A percentile compares a stretch with the other conserved stretches of the same genome.
Conservation (phyloP, 2,888 invertebrate genomes). For the Calliphora vomitoria region DNA sequence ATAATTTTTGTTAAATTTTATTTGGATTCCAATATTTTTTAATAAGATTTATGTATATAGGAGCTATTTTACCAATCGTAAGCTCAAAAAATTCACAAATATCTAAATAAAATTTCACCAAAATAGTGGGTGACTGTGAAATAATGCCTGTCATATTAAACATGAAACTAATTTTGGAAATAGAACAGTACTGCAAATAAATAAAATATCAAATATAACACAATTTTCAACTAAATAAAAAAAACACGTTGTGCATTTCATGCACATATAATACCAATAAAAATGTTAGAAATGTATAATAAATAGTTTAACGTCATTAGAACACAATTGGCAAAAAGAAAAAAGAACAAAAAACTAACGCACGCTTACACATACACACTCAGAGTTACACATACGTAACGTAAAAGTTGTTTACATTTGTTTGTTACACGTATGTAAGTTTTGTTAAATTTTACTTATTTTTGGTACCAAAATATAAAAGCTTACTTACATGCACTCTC, state of each 20-base stretch:
- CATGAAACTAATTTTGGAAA: too few species aligned
- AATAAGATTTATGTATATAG: too few species aligned
- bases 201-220: not conserved
- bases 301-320: conserved; percentile 34
- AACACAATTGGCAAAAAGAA: not conserved
- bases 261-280: conserved; percentile 23
- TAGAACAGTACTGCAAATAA: too few species aligned
- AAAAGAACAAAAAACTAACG: not conserved
- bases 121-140: too few species aligned
- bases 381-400: conserved; percentile 2
- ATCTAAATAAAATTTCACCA: too few species aligned
- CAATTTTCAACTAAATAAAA: conserved; percentile 1
- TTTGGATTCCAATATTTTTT: too few species aligned
- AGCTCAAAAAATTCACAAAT: too few species aligned
- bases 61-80: too few species aligned
- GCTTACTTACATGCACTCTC: not conserved
- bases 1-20: too few species aligned
- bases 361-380: not conserved
- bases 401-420: conserved; percentile 43
- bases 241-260: conserved; percentile 26
- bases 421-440: conserved; percentile 15
- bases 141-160: too few species aligned
- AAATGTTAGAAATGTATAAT: conserved; percentile 22
- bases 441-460: conserved; percentile 40
- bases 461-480: conserved; percentile 34